Evolutionary conservation across 2,888 invertebrate genomes (phyloP), one percentile per base, ranked within the genome.

Genomic region (Leucophora obtusa): DNA sequence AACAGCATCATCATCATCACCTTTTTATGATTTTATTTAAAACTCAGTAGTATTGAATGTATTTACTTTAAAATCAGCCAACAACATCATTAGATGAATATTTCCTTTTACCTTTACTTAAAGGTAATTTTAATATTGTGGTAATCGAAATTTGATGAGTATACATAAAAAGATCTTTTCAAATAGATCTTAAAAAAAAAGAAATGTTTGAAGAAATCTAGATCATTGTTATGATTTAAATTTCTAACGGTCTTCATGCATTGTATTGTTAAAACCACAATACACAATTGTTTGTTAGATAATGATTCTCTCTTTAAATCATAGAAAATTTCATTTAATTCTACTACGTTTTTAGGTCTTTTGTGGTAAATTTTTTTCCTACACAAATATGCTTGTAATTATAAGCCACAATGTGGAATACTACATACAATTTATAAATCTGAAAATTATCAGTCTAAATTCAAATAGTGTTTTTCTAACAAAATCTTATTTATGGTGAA

Each of bases 111-210:
- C 24, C 43, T 14, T 58, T 11, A 10, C 17, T 62, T 68, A 58
- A 70, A 53, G 43, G 10, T 71, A 56, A 71, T 56, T 77, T 62
- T 66, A 70, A 81, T 74, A 70, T 60, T 65, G 50, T 28, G 70
- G 58, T 77, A 81, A 81, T 81, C 73, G 81, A 77, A 63, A 77
- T 77, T 77, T 81, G 81, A 81, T 81, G 81, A 77, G 76, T 65
- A 54, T 77, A 24, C 50, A 24, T 28, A 10, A 14, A n/a, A 47
- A 47, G 66, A 66, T 43, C 24, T 54, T 66, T 66, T 66, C 38
- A 38, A 38, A 38, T 38, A 38, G 38, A 38, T 38, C 43, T 47
- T n/a, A 14, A 14, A 6, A 60, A n/a, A 59, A 56, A 28, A 24
- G n/a, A 15, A 47, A 47, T 47, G n/a, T 47, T n/a, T 47, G 15